Evolutionary conservation across 2,888 invertebrate genomes (phyloP), one percentile per base, ranked within the genome.

Genomic region (Bellardia bayeri): DNA sequence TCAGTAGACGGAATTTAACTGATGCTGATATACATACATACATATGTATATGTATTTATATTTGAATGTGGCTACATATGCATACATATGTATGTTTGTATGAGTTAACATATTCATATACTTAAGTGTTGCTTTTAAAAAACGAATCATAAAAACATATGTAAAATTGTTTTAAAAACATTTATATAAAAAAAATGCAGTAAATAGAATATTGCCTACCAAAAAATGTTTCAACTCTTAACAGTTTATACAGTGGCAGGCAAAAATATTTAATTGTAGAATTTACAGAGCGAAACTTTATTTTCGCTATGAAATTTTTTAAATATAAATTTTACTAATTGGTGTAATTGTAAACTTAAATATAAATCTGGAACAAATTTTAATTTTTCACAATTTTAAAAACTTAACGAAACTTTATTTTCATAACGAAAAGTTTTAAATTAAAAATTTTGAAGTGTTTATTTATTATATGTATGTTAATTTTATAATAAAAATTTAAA

Each of bases 151-250:
- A 45, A 58, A 76, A 82, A 83, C 61, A 37, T 71, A 61, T 80
- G 63, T 64, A 64, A 75, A 76, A 71, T 56, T 81, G 61, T 75
- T 74, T 13, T 45, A 72, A 61, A 72, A 79, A 79, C 49, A 54
- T 76, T 16, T 63, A 1, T 23, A 42, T 72, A 45, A 74, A 74
- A 74, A 56, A 45, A 54, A 63, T 45, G n/a, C 30, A 63, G 51
- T 54, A 69, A 69, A 37, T 63, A 51, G 51, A 84, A 78, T 72
- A 80, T 63, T 79, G 51, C 68, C 61, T 74, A 16, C 23, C n/a
- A 30, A 40, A 6, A 71, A 74, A 63, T 58, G 45, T 16, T n/a
- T 42, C 40, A 61, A 61, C 37, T 3, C 14, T 14, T 14, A 49
- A 69, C 45, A 61, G 14, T 13, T 49, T 8, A 49, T 40, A 66